Evolutionary conservation across 2,113 vertebrate genomes (phyloP), one percentile per base, ranked within the genome.

Genomic region (Monopterus albus): DNA sequence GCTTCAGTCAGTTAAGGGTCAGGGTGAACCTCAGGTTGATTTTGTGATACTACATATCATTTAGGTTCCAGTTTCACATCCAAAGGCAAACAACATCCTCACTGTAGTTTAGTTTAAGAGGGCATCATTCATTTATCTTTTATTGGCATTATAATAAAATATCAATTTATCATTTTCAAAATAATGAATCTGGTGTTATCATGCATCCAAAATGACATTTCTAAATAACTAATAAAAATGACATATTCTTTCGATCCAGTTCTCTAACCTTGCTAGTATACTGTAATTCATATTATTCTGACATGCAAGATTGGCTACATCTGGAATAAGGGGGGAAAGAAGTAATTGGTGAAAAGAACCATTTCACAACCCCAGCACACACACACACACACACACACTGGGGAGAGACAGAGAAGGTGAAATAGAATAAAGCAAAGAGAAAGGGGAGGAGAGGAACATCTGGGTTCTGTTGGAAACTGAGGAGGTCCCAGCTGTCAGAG

Each of bases 401-500:
- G 71, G 29, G 29, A 31, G 29, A 7, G 5, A 31, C 5, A 71
- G 66, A 63, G 63, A 64, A 18, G 8, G 56, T 60, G 51, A 60
- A 79, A 1, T 17, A 72, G 55, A 46, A 67, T 68, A 76, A 53
- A 21, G 56, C 53, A 50, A 57, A 25, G 17, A 21, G 62, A 55
- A 55, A 43, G 17, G 25, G 23, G 40, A 25, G 33, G 55, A 25
- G 62, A 40, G 63, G 45, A 84, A 87, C 90, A 92, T 89, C 89
- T 93, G 91, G 75, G 88, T 82, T 84, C 81, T 83, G 45, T 58
- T 65, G 71, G 83, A 89, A 83, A 83, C 28, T 36, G 77, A 76
- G 75, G 72, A 84, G 64, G 79, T 87, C 85, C 89, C 91, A 92
- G 87, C 91, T 92, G 90, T 89, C 72, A 79, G 52, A 69, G 57